Base-by-base conservation (phyloP, 2,888 invertebrate genomes). In the Andrena minutula region DNA sequence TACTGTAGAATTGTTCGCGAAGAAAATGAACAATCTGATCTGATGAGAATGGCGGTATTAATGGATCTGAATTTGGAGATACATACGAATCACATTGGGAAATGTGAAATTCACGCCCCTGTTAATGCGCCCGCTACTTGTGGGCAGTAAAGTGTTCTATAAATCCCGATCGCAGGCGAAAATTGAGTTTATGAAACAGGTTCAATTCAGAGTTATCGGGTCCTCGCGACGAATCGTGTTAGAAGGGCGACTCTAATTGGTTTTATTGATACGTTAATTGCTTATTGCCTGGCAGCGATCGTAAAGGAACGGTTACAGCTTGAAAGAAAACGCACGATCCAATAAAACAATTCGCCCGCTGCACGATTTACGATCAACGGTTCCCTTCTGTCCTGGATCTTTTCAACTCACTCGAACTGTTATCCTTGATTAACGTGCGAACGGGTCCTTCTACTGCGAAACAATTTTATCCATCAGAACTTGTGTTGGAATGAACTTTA, bases 221-320 rank as follows among this genome's bases (percentile, higher is more conserved):
- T 82, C 88, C 83, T 83, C 83, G 70, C 76, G 74, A 75, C 73
- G 78, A 65, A 20, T 3, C 28, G 78, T 83, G 84, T 90, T 91
- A 88, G 89, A 74, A 86, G 76, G 79, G 69, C 82, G 68, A 79
- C 86, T 91, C 91, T 92, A 92, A 92, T 92, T 92, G 91, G 88
- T 91, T 92, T 92, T 91, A 92, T 88, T 86, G 89, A 89, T 82
- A 88, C 89, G 92, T 90, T 91, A 92, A 92, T 88, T 92, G 90
- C 83, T 90, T 89, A 89, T 90, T 90, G 89, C 91, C 81, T 86
- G 83, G 79, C 79, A 83, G 86, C 85, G 86, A 87, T 86, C 86
- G 86, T 90, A 89, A 88, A 89, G 82, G 80, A 83, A 82, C 71
- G 56, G 66, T 74, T 61, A 69, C 73, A 69, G 71, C 68, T 68